These are phyloP conservation scores for Lucilia sericata DNA, from an alignment of 1,140 invertebrate genomes.

Conservation along the genomic window DNA sequence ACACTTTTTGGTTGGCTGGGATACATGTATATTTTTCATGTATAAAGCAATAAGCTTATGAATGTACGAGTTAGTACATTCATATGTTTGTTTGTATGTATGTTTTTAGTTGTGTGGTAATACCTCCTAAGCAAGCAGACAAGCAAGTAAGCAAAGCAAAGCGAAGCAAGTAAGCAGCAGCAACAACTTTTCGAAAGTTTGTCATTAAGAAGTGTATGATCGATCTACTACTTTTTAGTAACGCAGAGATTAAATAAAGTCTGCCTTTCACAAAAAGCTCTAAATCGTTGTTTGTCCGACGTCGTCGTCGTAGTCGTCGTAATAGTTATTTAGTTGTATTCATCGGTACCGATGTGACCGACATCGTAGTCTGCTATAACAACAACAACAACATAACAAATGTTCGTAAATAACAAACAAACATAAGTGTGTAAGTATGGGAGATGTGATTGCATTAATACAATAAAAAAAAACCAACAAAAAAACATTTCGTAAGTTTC, in stretches of 20 bases:
- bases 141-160: background rate
- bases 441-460: conserved; percentile 40
- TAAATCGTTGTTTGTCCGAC: conserved; percentile 10
- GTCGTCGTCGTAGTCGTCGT: background rate
- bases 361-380: conserved; percentile 8
- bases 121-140: conserved; percentile 1
- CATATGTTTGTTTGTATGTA: background rate
- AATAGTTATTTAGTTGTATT: background rate
- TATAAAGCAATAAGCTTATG: background rate
- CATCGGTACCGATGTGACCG: conserved; percentile 19
- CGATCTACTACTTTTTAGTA: conserved; percentile 36
- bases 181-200: conserved; percentile 38
- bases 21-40: background rate
- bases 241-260: conserved; percentile 35
- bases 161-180: background rate
- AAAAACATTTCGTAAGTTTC: conserved; percentile 30
- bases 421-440: conserved; percentile 40
- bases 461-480: conserved; percentile 13
- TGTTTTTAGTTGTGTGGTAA: background rate
- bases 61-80: background rate
- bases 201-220: conserved; percentile 35
- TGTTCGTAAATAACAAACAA: conserved; percentile 22
- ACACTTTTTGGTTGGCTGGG: conserved; percentile 11
- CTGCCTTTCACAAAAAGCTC: conserved; percentile 43
- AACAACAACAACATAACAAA: background rate